Base-by-base conservation (phyloP, 2,888 invertebrate species). In the Dynastes hyllus region DNA sequence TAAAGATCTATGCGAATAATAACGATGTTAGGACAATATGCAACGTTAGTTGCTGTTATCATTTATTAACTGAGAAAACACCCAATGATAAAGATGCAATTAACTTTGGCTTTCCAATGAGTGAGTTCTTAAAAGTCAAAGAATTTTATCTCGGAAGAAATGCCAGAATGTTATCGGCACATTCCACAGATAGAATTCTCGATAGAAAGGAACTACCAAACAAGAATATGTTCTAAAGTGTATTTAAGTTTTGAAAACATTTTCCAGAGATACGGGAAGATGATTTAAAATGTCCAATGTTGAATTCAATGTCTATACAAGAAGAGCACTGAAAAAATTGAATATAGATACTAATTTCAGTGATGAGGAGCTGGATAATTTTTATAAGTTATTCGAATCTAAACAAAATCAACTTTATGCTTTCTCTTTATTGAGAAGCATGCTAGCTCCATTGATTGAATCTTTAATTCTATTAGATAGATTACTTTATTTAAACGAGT, bases 11-110 rank as follows among this genome's bases (percentile, higher is more conserved):
- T 86, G 86, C 90, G 2, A 84, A 88, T 0, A 92, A 92, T 79
- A 78, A 89, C 0, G 86, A 90, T 37, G 91, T 93, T 0, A 90
- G 89, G 79, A 91, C 92, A 0, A 86, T 97, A 0, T 94, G 95
- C 84, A 95, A 94, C 86, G 95, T 98, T 53, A 96, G 97, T 0
- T 98, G 98, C 87, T 98, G 98, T 87, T 97, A 97, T 89, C 96
- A 98, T 88, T 90, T 95, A 1, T 88, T 98, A 27, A 91, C 91
- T 0, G 95, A 95, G 84, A 87, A 90, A 81, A 91, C 88, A 22
- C 8, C 4, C 3, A 58, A 76, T 27, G n/a, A 40, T 53, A 29
- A 58, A 13, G 45, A 50, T 16, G 51, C 77, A 16, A 86, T 32
- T 2, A 32, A 22, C 0, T 83, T 83, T 27, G 94, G 94, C 0